Conservation (phyloP, 2,888 invertebrate genomes). For the Hirtodrosophila duncani region DNA sequence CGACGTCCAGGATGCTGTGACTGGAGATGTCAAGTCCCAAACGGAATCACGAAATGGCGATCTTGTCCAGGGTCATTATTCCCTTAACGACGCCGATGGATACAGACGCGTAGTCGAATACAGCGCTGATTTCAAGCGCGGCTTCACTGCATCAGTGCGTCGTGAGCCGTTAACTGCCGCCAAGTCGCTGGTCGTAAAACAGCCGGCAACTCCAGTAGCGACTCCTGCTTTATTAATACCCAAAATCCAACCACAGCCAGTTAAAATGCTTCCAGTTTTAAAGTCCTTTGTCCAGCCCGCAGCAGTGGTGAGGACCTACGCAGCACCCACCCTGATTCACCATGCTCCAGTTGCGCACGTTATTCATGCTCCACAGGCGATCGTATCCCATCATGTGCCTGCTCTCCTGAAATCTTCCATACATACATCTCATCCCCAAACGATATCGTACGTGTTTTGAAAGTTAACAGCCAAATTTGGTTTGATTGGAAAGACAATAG, state of each 20-base stretch:
- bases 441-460: conserved; percentile 67
- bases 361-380: conserved; percentile 43
- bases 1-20: conserved; percentile 78
- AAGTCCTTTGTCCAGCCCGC: conserved; percentile 42
- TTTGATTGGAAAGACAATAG: too few relatives aligned
- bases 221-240: too few relatives aligned
- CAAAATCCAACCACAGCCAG: conserved; percentile 22
- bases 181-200: conserved; percentile 59
- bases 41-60: conserved; percentile 80
- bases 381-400: conserved; percentile 58
- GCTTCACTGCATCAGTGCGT: conserved; percentile 80
- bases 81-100: conserved; percentile 80
- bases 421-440: conserved; percentile 55
- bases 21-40: conserved; percentile 80
- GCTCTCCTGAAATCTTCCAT: conserved; percentile 52
- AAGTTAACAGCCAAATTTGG: too few relatives aligned
- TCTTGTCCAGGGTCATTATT: conserved; percentile 79
- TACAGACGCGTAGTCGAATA: conserved; percentile 80
- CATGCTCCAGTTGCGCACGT: conserved; percentile 59
- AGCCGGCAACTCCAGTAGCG: conserved; percentile 42
- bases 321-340: conserved; percentile 62
- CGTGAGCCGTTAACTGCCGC: conserved; percentile 77
- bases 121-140: conserved; percentile 79
- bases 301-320: conserved; percentile 44
- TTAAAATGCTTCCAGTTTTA: conserved; percentile 24